These are phyloP conservation scores for Hydrochoerus hydrochaeris DNA, from an alignment of 2,113 vertebrate genomes.

Conservation along the genomic window DNA sequence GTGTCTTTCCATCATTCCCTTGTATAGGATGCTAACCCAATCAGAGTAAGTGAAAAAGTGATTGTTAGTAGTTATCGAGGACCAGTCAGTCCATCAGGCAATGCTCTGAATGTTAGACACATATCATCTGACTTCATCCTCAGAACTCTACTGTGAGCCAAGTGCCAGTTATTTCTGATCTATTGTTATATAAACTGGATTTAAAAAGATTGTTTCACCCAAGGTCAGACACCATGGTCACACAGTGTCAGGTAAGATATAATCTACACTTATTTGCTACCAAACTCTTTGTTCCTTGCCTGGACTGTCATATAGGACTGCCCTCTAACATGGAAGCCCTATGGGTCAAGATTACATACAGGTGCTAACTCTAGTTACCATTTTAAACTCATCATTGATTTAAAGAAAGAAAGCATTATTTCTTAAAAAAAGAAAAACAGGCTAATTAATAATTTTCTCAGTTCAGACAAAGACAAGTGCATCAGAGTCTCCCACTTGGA, in stretches of 20 bases:
- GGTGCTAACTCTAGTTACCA: not conserved
- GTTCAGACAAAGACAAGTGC: conserved; percentile 48
- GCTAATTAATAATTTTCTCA: conserved; percentile 76
- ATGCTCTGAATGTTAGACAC: not conserved
- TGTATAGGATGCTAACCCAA: not conserved
- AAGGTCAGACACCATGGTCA: not conserved
- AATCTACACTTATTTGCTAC: not conserved
- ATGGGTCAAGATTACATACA: not conserved
- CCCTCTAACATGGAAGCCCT: not conserved
- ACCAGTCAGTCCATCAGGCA: rapidly evolving
- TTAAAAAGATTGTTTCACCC: not conserved
- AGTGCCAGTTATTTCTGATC: not conserved
- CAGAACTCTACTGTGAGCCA: not conserved
- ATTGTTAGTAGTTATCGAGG: not conserved
- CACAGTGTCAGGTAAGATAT: not conserved
- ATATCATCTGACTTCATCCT: not conserved
- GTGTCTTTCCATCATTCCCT: not conserved
- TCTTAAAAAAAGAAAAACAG: conserved; percentile 28
- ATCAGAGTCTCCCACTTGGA: conserved; percentile 44
- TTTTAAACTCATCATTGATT: conserved; percentile 40
- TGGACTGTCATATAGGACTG: not conserved
- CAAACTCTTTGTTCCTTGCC: not conserved
- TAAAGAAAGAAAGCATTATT: not conserved
- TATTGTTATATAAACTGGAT: not conserved
- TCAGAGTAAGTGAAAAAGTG: not conserved